A percentile compares a stretch with the other conserved stretches of the same genome.
These are phyloP conservation scores for Paraescarpia echinospica DNA, from an alignment of 1,140 invertebrate genomes.

Conservation along the genomic window DNA sequence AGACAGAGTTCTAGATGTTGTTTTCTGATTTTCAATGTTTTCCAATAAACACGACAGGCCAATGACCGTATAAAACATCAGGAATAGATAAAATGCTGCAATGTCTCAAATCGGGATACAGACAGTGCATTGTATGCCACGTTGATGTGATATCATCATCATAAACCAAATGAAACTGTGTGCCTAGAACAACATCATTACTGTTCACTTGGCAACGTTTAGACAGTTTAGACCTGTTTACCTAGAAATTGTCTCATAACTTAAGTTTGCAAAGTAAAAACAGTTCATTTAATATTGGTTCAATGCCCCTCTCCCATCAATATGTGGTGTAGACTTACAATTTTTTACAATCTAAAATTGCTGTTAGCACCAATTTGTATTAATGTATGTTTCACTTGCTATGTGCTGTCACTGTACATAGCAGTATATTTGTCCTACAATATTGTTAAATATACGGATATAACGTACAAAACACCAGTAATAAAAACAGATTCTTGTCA, in stretches of 20 bases:
- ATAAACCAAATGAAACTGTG: neutral
- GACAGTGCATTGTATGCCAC: neutral
- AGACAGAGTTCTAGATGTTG: no score
- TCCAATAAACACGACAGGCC: neutral
- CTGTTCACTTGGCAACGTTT: neutral
- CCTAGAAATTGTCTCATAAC: neutral
- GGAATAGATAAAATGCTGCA: neutral
- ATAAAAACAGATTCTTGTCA: no score
- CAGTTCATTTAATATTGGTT: no score
- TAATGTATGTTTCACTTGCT: no score
- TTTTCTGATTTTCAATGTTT: neutral
- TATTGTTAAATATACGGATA: no score
- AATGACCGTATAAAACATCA: neutral
- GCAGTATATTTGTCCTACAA: neutral
- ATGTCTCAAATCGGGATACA: neutral
- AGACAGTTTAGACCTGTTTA: neutral
- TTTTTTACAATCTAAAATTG: no score
- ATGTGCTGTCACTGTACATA: no score
- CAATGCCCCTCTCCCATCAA: no score
- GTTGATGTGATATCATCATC: neutral
- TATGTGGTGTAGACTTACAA: no score
- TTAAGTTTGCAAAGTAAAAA: no score
- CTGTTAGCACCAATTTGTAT: no score
- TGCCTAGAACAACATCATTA: neutral
- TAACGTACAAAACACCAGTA: no score